Percentiles rank a stretch among this genome's conserved stretches.
phyloP scores from a whole-genome alignment of 2,797 vertebrate genomes.

The Sebastes variabilis region DNA sequence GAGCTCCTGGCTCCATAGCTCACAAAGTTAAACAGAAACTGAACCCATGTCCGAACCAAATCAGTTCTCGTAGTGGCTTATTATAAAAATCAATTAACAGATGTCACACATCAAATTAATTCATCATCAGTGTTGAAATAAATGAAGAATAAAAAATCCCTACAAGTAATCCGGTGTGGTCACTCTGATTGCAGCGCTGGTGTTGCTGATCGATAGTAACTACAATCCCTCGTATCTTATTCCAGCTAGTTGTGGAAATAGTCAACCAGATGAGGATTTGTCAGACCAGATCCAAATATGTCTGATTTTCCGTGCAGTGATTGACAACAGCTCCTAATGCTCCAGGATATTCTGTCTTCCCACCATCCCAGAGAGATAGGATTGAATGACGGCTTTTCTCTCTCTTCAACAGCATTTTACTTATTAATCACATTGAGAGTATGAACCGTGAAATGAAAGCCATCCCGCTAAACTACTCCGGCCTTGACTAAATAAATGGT shows the following conservation, averaged over 20 bases:
- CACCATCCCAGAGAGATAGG: slow-evolving; percentile 64
- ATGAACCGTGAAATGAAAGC: slow-evolving; percentile 87
- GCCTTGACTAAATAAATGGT: slow-evolving; percentile 82
- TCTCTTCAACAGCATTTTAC: slow-evolving; percentile 81
- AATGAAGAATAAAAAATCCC: background rate
- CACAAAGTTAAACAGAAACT: slow-evolving; percentile 23
- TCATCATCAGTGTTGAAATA: background rate
- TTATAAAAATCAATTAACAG: slow-evolving; percentile 43
- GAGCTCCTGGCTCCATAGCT: background rate
- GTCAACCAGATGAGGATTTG: slow-evolving; percentile 49
- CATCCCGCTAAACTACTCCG: slow-evolving; percentile 78
- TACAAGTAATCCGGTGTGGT: background rate
- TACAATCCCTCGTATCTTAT: background rate
- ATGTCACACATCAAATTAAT: slow-evolving; percentile 30
- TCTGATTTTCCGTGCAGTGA: slow-evolving; percentile 64
- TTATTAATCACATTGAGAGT: slow-evolving; percentile 86
- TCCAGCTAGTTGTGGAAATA: slow-evolving; percentile 18
- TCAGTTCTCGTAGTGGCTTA: slow-evolving; percentile 16
- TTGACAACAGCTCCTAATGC: slow-evolving; percentile 72
- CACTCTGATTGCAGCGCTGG: background rate
- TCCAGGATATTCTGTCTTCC: slow-evolving; percentile 58
- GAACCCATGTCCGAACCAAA: slow-evolving; percentile 15
- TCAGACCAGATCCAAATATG: slow-evolving; percentile 62
- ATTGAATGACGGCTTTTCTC: slow-evolving; percentile 77
- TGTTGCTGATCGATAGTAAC: background rate